Conservation (phyloP, 2,797 vertebrate genomes). For the Linurgus olivaceus region DNA sequence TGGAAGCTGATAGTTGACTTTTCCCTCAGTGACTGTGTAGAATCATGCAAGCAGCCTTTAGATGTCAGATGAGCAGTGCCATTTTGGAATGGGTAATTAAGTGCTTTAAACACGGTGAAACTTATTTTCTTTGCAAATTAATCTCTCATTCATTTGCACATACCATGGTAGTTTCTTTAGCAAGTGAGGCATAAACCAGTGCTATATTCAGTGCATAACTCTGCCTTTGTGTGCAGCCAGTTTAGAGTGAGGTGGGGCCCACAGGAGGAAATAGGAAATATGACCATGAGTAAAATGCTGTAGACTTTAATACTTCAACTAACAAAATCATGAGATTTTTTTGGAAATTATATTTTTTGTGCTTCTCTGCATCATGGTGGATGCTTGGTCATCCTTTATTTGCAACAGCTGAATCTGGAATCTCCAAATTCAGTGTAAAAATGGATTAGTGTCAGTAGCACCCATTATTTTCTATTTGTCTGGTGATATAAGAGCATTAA, state of each 20-base stretch:
- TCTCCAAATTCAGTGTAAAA: background rate
- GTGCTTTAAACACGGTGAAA: background rate
- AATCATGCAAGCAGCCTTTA: background rate
- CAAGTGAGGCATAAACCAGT: background rate
- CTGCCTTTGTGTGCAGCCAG: background rate
- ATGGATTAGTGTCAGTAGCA: background rate
- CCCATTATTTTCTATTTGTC: background rate
- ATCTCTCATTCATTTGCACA: background rate
- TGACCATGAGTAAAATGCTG: background rate
- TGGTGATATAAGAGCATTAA: background rate
- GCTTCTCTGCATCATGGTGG: background rate
- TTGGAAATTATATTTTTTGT: background rate
- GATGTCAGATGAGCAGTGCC: background rate
- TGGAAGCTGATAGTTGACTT: background rate
- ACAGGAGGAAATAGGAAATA: background rate
- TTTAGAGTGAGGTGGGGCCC: background rate
- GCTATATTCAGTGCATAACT: background rate
- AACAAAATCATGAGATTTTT: fast-evolving
- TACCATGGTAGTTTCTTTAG: background rate
- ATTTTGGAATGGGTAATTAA: background rate
- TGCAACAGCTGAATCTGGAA: background rate
- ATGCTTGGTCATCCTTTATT: background rate
- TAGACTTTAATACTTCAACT: background rate
- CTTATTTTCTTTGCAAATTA: background rate
- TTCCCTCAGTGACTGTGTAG: background rate